Evolutionary conservation across 2,888 invertebrate genomes (phyloP), one percentile per base, ranked within the genome.

Genomic region (Criorhina ranunculi): DNA sequence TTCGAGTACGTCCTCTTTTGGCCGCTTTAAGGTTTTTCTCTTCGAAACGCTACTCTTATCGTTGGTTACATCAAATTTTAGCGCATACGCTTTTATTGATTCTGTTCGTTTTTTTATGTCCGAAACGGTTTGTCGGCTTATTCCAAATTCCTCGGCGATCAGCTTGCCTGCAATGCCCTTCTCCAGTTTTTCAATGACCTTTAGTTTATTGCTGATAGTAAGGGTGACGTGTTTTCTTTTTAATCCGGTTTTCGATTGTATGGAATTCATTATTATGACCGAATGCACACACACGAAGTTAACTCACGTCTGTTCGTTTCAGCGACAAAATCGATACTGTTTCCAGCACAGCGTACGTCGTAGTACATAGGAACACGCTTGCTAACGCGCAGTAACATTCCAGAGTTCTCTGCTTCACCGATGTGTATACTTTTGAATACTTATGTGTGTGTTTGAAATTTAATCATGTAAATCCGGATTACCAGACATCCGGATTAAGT

Each of bases 51-150:
- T 35, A 17, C 44, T 55, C 2, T 44, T 46, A 0, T 70, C 57
- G 15, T 60, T 46, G 5, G 67, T 31, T n/a, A 60, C 57, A 12
- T 59, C 64, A 5, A 46, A 64, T 5, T 64, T 64, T 7, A 24
- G 4, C 0, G 78, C 78, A 29, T 29, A 79, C 11, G 57, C 33
- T 42, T 42, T 72, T 12, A 79, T 79, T 8, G 17, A n/a, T 0
- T 11, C 7, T 7, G 46, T 17, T 7, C 49, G 64, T 9, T 49
- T 55, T 49, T 79, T 79, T 33, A 79, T 79, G 42, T 79, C 78
- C 46, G 78, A 79, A 19, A 79, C 78, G 35, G 72, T 70, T 49
- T 72, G 72, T 40, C 57, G 55, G n/a, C 72, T 64, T 40, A 79
- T 79, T 49, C 78, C 78, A 42, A 79, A 79, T 33, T 64, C 40